These are phyloP conservation scores for Horisme vitalbata DNA, from an alignment of 2,888 invertebrate genomes.

Conservation along the genomic window DNA sequence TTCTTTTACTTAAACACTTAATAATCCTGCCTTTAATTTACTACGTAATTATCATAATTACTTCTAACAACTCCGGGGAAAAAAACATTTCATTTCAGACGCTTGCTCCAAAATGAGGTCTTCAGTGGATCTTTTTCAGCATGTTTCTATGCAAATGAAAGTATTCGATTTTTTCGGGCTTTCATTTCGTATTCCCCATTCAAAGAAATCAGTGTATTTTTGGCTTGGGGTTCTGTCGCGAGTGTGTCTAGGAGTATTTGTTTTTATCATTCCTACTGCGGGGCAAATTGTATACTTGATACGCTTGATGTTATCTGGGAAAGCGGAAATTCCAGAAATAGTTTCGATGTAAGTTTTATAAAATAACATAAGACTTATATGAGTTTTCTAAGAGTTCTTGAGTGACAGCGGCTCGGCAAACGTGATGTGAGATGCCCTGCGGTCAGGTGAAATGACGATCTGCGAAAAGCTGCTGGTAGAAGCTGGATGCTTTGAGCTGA, in stretches of 20 bases:
- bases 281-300: slow-evolving; percentile 48
- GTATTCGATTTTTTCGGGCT: slow-evolving; percentile 46
- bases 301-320: slow-evolving; percentile 42
- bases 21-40: slow-evolving; percentile 23
- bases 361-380: not conserved
- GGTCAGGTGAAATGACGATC: no score
- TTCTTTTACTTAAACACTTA: slow-evolving; percentile 23
- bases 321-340: slow-evolving; percentile 49
- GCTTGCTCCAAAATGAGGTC: slow-evolving; percentile 37
- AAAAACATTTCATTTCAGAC: slow-evolving; percentile 17
- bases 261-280: slow-evolving; percentile 46
- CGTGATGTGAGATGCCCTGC: no score
- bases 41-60: slow-evolving; percentile 27
- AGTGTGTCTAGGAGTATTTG: slow-evolving; percentile 37
- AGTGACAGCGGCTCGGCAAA: no score
- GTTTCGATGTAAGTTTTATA: slow-evolving; percentile 51
- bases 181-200: slow-evolving; percentile 53
- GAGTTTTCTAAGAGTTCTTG: no score
- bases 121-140: slow-evolving; percentile 41
- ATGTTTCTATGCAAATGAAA: slow-evolving; percentile 47
- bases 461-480: no score
- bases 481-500: no score
- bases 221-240: slow-evolving; percentile 41
- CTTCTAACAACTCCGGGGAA: slow-evolving; percentile 10
- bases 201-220: slow-evolving; percentile 40